These are phyloP conservation scores for Microplitis demolitor DNA, from an alignment of 1,140 invertebrate species.

Conservation along the genomic window DNA sequence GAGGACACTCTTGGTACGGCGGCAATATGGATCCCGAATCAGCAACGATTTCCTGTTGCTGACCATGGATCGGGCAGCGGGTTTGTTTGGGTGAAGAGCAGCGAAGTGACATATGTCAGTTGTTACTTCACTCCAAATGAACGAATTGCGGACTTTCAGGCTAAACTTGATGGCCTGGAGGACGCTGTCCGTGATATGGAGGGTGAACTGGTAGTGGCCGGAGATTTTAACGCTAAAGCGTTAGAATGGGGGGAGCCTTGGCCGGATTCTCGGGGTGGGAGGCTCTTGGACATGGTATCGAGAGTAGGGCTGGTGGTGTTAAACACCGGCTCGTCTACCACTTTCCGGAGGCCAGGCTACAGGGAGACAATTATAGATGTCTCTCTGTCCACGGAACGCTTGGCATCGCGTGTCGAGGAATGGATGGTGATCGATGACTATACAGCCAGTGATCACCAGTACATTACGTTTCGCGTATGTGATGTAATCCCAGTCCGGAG, in stretches of 20 bases:
- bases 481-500: neutral
- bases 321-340: constrained; percentile 17
- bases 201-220: constrained; percentile 20
- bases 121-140: constrained; percentile 20
- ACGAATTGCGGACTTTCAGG: constrained; percentile 15
- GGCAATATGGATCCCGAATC: too few species aligned
- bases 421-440: constrained; percentile 21
- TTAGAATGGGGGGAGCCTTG: constrained; percentile 8
- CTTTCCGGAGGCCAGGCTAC: constrained; percentile 27
- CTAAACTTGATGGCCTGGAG: constrained; percentile 15
- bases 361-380: constrained; percentile 16
- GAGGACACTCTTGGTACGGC: too few species aligned
- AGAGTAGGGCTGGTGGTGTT: neutral
- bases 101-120: constrained; percentile 18
- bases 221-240: constrained; percentile 26
- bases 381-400: too few species aligned
- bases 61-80: constrained; percentile 1
- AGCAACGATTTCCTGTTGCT: neutral
- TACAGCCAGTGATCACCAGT: constrained; percentile 28
- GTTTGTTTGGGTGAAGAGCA: constrained; percentile 12
- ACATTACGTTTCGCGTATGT: constrained; percentile 20
- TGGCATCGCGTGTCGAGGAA: too few species aligned
- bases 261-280: too few species aligned
- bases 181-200: constrained; percentile 21
- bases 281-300: too few species aligned